Conservation (phyloP, 2,797 vertebrate genomes). For the Aldrovandia affinis region DNA sequence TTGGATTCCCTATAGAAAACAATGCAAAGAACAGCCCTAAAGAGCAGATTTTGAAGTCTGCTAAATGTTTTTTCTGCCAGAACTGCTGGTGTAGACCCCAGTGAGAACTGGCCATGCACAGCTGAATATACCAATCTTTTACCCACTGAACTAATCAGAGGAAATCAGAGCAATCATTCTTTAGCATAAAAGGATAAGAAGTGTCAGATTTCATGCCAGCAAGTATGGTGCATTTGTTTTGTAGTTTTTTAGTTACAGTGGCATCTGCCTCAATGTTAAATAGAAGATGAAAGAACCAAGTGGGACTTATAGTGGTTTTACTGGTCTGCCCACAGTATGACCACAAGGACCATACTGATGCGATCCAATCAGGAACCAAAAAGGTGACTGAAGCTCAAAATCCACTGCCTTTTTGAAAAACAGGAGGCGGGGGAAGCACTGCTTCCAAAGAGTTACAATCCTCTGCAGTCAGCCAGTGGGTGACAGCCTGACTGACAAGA, state of each 20-base stretch:
- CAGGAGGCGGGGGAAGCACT: neutral
- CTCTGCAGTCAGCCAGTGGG: neutral
- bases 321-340: neutral
- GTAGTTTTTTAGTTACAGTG: no score
- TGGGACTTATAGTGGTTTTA: neutral
- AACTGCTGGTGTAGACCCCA: neutral
- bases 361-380: neutral
- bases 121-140: neutral
- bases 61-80: neutral
- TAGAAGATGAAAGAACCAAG: neutral
- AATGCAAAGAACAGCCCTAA: neutral
- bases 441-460: neutral
- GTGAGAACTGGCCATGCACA: neutral
- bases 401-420: neutral
- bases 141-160: neutral
- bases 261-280: neutral
- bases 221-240: neutral
- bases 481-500: conserved; percentile 3
- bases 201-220: neutral
- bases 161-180: neutral
- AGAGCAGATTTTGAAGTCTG: neutral
- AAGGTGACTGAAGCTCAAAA: neutral
- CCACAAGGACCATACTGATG: neutral
- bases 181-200: neutral
- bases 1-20: no score